A percentile compares a stretch with the other conserved stretches of the same genome.
phyloP scores from a whole-genome alignment of 2,888 invertebrate species.

The Koerneria pararmatus region DNA sequence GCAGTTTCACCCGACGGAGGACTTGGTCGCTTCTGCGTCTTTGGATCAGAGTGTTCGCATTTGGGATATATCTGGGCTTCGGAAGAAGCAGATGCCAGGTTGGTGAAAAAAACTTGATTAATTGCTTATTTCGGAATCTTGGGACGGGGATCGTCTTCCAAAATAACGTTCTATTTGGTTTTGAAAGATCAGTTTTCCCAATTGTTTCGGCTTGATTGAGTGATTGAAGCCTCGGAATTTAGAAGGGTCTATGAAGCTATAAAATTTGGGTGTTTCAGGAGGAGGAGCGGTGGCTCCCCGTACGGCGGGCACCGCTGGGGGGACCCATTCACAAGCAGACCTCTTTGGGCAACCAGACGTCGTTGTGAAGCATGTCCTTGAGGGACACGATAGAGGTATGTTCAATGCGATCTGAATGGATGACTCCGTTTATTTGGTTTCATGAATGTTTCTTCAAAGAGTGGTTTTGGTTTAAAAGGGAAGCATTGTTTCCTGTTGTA shows the following conservation, averaged over 20 bases:
- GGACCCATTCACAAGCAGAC: constrained; percentile 71
- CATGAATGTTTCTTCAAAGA: background rate
- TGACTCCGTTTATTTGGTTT: background rate
- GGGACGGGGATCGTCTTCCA: too few species aligned
- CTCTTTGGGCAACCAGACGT: constrained; percentile 74
- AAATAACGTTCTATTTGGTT: too few species aligned
- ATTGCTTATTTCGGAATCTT: background rate
- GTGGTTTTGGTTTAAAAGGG: constrained; percentile 7
- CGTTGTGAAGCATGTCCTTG: constrained; percentile 63
- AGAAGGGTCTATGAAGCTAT: background rate
- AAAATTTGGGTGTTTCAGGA: constrained; percentile 22
- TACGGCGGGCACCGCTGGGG: constrained; percentile 26
- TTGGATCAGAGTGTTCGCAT: constrained; percentile 95
- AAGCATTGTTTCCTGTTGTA: too few species aligned
- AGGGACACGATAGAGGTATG: constrained; percentile 74
- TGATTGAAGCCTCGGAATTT: background rate
- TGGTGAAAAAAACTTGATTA: constrained; percentile 63
- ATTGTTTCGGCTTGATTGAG: background rate
- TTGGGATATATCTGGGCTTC: constrained; percentile 80
- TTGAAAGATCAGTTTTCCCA: too few species aligned
- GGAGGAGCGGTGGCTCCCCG: constrained; percentile 27
- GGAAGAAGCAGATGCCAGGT: constrained; percentile 92
- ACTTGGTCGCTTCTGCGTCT: constrained; percentile 92
- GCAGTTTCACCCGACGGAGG: constrained; percentile 91
- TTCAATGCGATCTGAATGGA: background rate